These are phyloP conservation scores for Glaucomys volans DNA, from an alignment of 2,113 vertebrate genomes.

Conservation along the genomic window DNA sequence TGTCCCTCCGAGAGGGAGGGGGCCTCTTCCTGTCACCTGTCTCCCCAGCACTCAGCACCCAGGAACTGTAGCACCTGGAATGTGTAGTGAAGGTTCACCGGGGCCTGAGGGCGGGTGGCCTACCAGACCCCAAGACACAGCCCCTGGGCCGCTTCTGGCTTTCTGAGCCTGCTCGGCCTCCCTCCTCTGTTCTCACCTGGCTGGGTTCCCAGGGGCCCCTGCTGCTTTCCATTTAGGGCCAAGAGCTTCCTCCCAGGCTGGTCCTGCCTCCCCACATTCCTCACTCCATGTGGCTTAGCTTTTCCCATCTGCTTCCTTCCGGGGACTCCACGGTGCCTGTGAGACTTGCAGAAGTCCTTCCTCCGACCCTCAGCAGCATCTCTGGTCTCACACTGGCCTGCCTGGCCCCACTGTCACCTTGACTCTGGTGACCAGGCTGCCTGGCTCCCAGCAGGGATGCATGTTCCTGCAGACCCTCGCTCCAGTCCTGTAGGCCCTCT, in stretches of 20 bases:
- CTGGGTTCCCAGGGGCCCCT: background rate
- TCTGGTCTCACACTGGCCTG: background rate
- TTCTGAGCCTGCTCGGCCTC: background rate
- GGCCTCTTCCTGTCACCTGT: background rate
- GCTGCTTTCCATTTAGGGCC: background rate
- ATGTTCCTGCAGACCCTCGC: background rate
- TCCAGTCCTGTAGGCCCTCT: rapidly evolving
- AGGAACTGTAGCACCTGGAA: rapidly evolving
- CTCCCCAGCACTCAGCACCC: background rate
- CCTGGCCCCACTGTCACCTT: background rate
- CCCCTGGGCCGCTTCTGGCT: rapidly evolving
- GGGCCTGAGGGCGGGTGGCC: no score
- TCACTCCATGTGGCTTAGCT: background rate
- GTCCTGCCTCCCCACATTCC: background rate
- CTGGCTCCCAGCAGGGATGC: background rate
- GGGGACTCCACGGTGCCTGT: background rate
- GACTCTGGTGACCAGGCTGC: background rate
- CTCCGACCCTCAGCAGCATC: no score
- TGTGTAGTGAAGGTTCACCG: no score
- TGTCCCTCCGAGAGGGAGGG: background rate
- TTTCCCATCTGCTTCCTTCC: background rate
- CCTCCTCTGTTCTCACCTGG: background rate
- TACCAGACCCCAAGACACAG: rapidly evolving
- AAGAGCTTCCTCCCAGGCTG: background rate
- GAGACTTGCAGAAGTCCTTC: background rate